phyloP scores from a whole-genome alignment of 2,888 invertebrate species.

The Campaea margaritaria region DNA sequence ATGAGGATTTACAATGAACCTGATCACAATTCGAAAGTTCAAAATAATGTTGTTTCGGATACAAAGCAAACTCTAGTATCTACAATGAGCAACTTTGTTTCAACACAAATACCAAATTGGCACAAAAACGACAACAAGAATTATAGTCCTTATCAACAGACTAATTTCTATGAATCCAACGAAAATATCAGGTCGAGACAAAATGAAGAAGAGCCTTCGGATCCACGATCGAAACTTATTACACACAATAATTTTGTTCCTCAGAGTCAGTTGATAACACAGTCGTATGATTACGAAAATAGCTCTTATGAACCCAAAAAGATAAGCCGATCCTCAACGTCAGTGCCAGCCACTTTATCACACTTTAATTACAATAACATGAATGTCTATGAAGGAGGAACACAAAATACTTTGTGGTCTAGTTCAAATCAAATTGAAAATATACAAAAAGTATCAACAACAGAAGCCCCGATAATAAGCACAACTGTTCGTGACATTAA shows the following conservation, averaged over 20 bases:
- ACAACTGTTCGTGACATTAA: constrained; percentile 39
- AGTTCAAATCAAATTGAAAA: constrained; percentile 42
- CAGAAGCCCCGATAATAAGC: constrained; percentile 44
- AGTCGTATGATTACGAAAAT: constrained; percentile 66
- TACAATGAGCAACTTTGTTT: constrained; percentile 26
- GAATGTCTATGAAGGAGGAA: constrained; percentile 18
- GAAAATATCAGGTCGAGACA: constrained; percentile 25
- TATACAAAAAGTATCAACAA: constrained; percentile 44
- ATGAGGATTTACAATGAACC: constrained; percentile 31
- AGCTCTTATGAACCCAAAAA: constrained; percentile 44
- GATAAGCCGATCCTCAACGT: constrained; percentile 41
- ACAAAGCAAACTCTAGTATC: constrained; percentile 15
- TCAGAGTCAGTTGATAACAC: constrained; percentile 63
- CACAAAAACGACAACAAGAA: constrained; percentile 19
- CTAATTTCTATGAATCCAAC: constrained; percentile 11
- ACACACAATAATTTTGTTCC: constrained; percentile 61
- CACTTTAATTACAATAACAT: constrained; percentile 20
- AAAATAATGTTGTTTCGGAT: constrained; percentile 10
- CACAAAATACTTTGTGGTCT: constrained; percentile 32
- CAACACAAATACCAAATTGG: constrained; percentile 25
- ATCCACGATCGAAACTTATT: constrained; percentile 54
- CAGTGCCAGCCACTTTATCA: constrained; percentile 32
- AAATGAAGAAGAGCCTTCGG: constrained; percentile 34
- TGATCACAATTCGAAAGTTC: constrained; percentile 26
- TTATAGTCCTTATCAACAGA: constrained; percentile 21